A percentile compares a stretch with the other conserved stretches of the same genome.
phyloP scores from a whole-genome alignment of 2,888 invertebrate species.

The Polydrusus tereticollis region DNA sequence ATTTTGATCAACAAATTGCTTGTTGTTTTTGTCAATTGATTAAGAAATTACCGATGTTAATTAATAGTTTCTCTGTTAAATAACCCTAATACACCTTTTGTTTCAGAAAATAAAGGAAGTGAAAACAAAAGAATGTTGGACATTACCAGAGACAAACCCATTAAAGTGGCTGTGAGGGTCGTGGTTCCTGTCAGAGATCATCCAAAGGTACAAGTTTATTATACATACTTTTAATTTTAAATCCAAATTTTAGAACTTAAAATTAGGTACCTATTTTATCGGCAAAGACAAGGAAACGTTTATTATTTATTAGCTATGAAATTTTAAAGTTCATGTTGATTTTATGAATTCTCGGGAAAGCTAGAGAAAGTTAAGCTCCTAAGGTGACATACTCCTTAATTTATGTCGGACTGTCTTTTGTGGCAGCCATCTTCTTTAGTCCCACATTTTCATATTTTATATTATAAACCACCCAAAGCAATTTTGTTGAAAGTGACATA shows the following conservation, averaged over 20 bases:
- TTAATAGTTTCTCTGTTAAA: background rate
- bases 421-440: background rate
- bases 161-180: conserved; percentile 88
- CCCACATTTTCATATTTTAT: background rate
- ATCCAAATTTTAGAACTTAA: background rate
- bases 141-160: conserved; percentile 88
- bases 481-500: background rate
- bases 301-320: background rate
- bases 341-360: background rate
- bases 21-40: too few species aligned
- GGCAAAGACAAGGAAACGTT: background rate
- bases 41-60: background rate
- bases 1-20: too few species aligned
- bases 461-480: background rate
- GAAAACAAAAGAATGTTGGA: conserved; percentile 82
- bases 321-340: background rate
- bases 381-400: background rate
- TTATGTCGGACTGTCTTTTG: background rate
- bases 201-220: conserved; percentile 88
- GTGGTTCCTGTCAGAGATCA: conserved; percentile 89
- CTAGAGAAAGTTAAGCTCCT: background rate
- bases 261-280: background rate
- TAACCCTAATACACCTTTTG: conserved; percentile 48
- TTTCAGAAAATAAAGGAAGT: conserved; percentile 64
- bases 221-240: too few species aligned